Percentiles rank a stretch among this genome's conserved stretches.
These are phyloP conservation scores for Troides helena DNA, from an alignment of 2,888 invertebrate species.

Conservation along the genomic window DNA sequence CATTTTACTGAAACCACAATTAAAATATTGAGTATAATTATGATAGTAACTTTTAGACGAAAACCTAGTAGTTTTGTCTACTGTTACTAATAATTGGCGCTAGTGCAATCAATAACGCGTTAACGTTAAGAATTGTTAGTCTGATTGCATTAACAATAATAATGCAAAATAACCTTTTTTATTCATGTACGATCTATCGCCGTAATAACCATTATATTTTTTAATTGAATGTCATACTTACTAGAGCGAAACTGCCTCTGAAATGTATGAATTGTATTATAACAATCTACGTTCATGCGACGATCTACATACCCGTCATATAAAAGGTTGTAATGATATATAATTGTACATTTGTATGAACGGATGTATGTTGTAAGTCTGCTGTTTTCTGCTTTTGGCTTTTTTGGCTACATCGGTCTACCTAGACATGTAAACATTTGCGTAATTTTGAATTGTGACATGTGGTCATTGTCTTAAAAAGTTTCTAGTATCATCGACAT, in stretches of 20 bases:
- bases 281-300: conserved; percentile 3
- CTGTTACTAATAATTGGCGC: too few species aligned
- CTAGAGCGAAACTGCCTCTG: conserved; percentile 24
- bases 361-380: conserved; percentile 17
- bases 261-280: conserved; percentile 3
- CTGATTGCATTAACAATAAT: not conserved
- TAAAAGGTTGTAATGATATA: conserved; percentile 8
- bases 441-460: not conserved
- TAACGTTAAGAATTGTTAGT: not conserved
- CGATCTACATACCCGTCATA: not conserved
- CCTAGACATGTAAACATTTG: not conserved
- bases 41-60: too few species aligned
- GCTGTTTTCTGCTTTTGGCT: conserved; percentile 12
- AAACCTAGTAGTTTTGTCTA: too few species aligned
- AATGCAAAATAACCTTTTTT: not conserved
- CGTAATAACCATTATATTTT: not conserved
- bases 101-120: not conserved
- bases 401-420: conserved; percentile 7
- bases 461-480: not conserved
- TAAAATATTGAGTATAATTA: too few species aligned
- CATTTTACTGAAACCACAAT: too few species aligned
- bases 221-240: conserved; percentile 25
- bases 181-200: not conserved
- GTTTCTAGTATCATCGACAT: not conserved
- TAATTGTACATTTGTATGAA: conserved; percentile 21